Conservation (phyloP, 2,888 invertebrate species). For the Tenthredo amoena region DNA sequence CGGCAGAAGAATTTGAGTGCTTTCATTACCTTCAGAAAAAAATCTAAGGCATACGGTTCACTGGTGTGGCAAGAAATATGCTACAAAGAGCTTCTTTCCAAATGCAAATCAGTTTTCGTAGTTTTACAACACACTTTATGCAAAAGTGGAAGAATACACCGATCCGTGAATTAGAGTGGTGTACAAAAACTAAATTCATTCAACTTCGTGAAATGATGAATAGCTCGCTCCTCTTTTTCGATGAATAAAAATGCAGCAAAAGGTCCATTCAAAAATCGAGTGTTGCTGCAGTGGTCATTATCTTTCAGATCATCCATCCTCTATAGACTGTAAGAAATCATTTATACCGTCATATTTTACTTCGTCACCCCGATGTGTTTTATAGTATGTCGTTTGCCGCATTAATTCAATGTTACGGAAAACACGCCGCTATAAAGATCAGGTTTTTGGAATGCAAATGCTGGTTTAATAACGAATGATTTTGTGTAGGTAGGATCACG, state of each 20-base stretch:
- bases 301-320: background rate
- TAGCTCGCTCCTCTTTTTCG: background rate
- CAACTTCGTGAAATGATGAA: background rate
- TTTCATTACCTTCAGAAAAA: background rate
- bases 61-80: background rate
- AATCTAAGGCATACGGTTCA: background rate
- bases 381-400: background rate
- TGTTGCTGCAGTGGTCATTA: background rate
- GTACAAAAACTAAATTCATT: background rate
- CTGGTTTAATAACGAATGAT: background rate
- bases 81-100: background rate
- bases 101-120: background rate
- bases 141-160: background rate
- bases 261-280: background rate
- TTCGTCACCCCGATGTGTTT: background rate
- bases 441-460: background rate
- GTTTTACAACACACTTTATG: background rate
- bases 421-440: background rate
- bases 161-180: no score
- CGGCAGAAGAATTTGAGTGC: background rate
- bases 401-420: background rate
- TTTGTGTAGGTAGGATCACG: background rate
- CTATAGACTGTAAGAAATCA: background rate
- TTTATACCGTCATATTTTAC: slow-evolving; percentile 15
- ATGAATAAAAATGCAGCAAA: background rate